These are phyloP conservation scores for Centropristis striata DNA, from an alignment of 2,113 vertebrate genomes.

Conservation along the genomic window DNA sequence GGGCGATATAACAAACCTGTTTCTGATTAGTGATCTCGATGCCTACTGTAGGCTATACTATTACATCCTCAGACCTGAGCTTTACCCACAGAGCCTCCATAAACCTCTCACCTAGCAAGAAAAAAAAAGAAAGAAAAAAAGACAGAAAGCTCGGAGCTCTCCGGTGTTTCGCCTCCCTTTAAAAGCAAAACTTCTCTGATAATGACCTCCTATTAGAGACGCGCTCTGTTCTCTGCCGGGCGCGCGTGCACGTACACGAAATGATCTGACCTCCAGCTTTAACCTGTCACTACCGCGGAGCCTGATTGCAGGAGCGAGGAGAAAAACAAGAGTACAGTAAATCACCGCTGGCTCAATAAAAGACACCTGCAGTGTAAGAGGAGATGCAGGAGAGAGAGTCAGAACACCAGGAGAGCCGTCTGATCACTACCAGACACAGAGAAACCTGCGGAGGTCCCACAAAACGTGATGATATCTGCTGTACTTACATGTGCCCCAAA, in stretches of 20 bases:
- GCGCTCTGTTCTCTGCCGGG: constrained; percentile 48
- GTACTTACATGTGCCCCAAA: constrained; percentile 42
- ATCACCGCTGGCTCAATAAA: constrained; percentile 84
- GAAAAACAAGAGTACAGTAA: constrained; percentile 77
- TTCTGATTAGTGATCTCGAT: constrained; percentile 57
- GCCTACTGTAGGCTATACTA: constrained; percentile 55
- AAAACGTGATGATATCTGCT: constrained; percentile 45
- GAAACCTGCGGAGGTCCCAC: constrained; percentile 61
- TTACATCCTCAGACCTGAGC: constrained; percentile 60
- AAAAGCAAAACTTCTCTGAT: constrained; percentile 66
- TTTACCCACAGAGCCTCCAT: constrained; percentile 51
- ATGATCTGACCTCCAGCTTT: constrained; percentile 83
- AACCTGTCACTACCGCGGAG: constrained; percentile 78
- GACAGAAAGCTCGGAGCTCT: constrained; percentile 45
- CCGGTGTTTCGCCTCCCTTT: constrained; percentile 50
- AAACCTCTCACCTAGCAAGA: constrained; percentile 68
- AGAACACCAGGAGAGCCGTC: constrained; percentile 74
- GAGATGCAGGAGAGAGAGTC: constrained; percentile 73
- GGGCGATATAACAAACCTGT: constrained; percentile 40
- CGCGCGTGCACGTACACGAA: constrained; percentile 44
- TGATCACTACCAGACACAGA: constrained; percentile 80
- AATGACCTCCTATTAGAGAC: constrained; percentile 81
- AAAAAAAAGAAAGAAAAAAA: constrained; percentile 32
- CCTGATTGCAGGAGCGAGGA: constrained; percentile 77
- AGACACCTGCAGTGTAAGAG: constrained; percentile 84